Evolutionary conservation across 2,113 vertebrate genomes (phyloP).

Genomic region (Pterophyllum scalare): DNA sequence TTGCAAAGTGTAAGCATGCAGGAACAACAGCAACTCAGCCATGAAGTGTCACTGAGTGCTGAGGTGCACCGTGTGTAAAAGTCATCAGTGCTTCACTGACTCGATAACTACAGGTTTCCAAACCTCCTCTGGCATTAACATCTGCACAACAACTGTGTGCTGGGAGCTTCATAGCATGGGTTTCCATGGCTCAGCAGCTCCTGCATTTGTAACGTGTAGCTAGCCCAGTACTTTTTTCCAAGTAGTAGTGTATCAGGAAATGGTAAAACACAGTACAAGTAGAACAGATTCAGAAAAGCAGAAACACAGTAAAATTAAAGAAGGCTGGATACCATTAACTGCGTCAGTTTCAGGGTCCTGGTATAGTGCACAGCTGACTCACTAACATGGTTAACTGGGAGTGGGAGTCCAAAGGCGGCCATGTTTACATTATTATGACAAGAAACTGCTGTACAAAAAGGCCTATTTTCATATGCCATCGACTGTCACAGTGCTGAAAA

Average conservation of each 20-base stretch:
- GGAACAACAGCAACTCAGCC: neutral
- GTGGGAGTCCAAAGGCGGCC: neutral
- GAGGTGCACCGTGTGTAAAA: neutral
- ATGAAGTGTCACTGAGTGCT: neutral
- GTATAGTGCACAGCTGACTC: neutral
- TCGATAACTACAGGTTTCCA: neutral
- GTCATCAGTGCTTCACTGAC: fast-evolving
- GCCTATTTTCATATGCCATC: neutral
- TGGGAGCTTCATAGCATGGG: neutral
- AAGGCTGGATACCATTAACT: neutral
- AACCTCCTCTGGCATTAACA: neutral
- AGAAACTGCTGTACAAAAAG: neutral
- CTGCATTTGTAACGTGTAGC: neutral
- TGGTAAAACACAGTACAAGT: neutral
- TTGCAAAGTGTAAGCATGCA: neutral
- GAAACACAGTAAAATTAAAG: neutral
- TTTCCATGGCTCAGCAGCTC: fast-evolving
- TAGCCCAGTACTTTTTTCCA: neutral
- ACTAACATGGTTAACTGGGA: neutral
- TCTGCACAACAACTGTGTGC: neutral
- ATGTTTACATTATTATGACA: neutral
- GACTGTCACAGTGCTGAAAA: neutral
- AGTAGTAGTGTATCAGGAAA: neutral
- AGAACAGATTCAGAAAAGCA: neutral
- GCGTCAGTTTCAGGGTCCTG: neutral